Evolutionary conservation across 2,797 vertebrate genomes (phyloP).

Genomic region (Cirrhinus mrigala): DNA sequence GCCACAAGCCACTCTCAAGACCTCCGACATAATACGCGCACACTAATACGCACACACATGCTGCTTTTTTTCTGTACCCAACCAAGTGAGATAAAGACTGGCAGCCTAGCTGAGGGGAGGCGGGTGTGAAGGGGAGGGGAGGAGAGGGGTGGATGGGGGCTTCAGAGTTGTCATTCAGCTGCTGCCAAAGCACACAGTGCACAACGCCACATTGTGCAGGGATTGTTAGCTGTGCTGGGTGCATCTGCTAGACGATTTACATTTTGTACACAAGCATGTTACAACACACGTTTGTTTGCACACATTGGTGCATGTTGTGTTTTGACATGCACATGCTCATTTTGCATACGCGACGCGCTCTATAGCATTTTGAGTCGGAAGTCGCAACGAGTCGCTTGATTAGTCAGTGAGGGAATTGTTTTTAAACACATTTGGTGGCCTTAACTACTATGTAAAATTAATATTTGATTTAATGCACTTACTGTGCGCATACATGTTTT

Average conservation of each 20-base stretch:
- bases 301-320: conserved; percentile 22
- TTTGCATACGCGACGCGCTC: not conserved
- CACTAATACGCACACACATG: conserved; percentile 61
- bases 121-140: conserved; percentile 54
- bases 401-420: too few relatives aligned
- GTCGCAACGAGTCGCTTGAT: not conserved
- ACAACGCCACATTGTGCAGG: conserved; percentile 46
- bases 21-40: conserved; percentile 59
- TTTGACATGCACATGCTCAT: conserved; percentile 1
- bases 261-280: conserved; percentile 41
- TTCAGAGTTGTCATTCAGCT: conserved; percentile 64
- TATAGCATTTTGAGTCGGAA: not conserved
- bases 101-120: conserved; percentile 77
- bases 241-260: conserved; percentile 50
- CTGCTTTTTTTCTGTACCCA: conserved; percentile 79
- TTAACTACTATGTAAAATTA: too few relatives aligned
- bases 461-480: too few relatives aligned
- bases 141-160: conserved; percentile 44
- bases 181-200: conserved; percentile 61
- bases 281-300: conserved; percentile 43
- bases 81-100: conserved; percentile 85
- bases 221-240: conserved; percentile 50
- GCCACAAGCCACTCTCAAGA: conserved; percentile 50
- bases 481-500: too few relatives aligned
- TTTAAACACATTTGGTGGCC: too few relatives aligned